A percentile compares a stretch with the other conserved stretches of the same genome.
Evolutionary conservation across 2,113 vertebrate species (phyloP).

Genomic region (Miniopterus natalensis): DNA sequence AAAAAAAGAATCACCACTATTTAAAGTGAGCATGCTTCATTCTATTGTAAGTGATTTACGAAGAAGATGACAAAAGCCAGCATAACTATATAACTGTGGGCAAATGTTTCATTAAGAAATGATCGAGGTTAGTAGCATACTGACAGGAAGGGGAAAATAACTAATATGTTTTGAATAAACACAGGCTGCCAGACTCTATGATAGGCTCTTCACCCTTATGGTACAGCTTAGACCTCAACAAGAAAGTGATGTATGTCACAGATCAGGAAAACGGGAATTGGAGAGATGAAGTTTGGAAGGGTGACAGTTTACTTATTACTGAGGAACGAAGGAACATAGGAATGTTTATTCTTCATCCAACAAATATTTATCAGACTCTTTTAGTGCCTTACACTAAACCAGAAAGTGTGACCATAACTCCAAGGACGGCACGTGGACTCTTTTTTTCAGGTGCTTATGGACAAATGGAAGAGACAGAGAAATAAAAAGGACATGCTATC

Average conservation of each 20-base stretch:
- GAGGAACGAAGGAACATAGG: background rate
- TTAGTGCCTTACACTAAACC: background rate
- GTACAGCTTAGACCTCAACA: background rate
- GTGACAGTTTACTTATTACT: background rate
- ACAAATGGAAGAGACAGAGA: background rate
- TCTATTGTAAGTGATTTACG: background rate
- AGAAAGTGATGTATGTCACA: background rate
- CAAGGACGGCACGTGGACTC: background rate
- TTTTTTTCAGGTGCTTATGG: background rate
- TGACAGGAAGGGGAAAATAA: background rate
- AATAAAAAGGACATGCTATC: background rate
- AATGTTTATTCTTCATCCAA: slow-evolving; percentile 1
- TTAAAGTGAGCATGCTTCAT: background rate
- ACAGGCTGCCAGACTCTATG: background rate
- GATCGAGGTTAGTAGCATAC: background rate
- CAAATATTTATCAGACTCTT: background rate
- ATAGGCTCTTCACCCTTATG: background rate
- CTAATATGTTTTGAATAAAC: background rate
- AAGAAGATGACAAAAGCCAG: slow-evolving; percentile 31
- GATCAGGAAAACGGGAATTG: background rate
- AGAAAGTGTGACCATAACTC: background rate
- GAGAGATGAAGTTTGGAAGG: background rate
- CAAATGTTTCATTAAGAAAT: slow-evolving; percentile 17
- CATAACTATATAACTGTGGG: background rate
- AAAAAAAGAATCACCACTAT: background rate